phyloP scores from a whole-genome alignment of 1,140 invertebrate genomes.

The Microplitis demolitor region DNA sequence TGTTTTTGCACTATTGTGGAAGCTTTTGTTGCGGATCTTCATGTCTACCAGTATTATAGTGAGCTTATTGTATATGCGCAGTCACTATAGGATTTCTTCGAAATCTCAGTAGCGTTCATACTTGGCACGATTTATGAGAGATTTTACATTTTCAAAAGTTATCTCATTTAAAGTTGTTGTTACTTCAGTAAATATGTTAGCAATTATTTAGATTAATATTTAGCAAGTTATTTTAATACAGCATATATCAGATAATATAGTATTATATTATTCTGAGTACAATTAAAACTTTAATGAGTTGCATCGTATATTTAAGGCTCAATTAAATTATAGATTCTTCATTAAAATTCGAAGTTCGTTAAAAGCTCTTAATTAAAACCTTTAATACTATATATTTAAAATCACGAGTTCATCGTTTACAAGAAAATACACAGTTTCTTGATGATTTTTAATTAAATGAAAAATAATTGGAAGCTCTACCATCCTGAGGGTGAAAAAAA shows the following conservation, averaged over 20 bases:
- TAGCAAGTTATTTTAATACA: too few relatives aligned
- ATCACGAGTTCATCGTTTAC: not conserved
- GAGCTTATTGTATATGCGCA: not conserved
- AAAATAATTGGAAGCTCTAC: constrained; percentile 9
- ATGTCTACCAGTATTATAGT: not conserved
- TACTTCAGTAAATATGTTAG: not conserved
- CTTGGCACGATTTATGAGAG: not conserved
- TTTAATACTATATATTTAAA: not conserved
- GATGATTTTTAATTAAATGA: not conserved
- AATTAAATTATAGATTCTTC: constrained; percentile 1
- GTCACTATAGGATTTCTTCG: not conserved
- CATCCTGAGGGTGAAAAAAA: not conserved
- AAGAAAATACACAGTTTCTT: not conserved
- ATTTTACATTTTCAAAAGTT: not conserved
- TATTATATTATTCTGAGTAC: not conserved
- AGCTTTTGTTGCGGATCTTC: not conserved
- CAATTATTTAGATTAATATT: too few relatives aligned
- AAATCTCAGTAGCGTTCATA: not conserved
- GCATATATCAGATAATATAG: not conserved
- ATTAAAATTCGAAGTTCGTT: constrained; percentile 3
- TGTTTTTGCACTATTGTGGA: not conserved
- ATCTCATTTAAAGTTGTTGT: not conserved
- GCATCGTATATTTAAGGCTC: not conserved
- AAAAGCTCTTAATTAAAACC: constrained; percentile 6
- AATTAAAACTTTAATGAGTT: constrained; percentile 3